phyloP scores from a whole-genome alignment of 2,113 vertebrate genomes.

The Cromileptes altivelis region DNA sequence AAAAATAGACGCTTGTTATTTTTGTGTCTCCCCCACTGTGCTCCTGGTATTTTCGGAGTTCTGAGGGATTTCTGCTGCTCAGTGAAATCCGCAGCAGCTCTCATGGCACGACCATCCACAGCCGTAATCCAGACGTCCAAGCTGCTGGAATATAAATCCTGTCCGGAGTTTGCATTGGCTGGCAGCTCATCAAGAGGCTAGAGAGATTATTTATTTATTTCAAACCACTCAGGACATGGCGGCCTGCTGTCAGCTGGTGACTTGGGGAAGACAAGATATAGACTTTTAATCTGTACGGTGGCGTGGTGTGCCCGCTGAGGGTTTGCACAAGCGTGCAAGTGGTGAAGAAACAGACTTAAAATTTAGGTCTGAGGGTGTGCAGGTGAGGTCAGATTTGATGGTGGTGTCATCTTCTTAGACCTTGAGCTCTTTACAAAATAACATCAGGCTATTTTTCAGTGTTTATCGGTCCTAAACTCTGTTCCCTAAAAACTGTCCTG shows the following conservation, averaged over 20 bases:
- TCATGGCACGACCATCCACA: constrained; percentile 60
- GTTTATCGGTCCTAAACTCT: too few relatives aligned
- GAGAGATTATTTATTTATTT: constrained; percentile 65
- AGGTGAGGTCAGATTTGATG: constrained; percentile 1
- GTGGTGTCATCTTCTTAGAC: neutral
- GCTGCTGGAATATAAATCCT: constrained; percentile 72
- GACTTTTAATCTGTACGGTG: constrained; percentile 37
- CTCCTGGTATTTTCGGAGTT: constrained; percentile 51
- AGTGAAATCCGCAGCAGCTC: constrained; percentile 70
- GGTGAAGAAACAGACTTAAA: neutral
- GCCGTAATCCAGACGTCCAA: constrained; percentile 78
- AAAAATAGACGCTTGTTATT: constrained; percentile 65
- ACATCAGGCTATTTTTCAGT: neutral
- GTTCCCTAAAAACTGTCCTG: neutral
- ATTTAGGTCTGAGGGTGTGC: neutral
- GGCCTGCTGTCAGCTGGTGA: constrained; percentile 60
- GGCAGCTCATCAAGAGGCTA: constrained; percentile 56
- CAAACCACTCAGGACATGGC: constrained; percentile 50
- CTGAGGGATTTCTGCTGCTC: constrained; percentile 68
- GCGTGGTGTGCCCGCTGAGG: neutral
- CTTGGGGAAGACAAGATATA: constrained; percentile 35
- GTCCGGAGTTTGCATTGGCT: constrained; percentile 55
- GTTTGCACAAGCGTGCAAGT: neutral
- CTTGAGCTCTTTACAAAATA: neutral
- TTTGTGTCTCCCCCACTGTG: constrained; percentile 17